Conservation (phyloP, 2,888 invertebrate genomes). For the Ferrisia virgata region DNA sequence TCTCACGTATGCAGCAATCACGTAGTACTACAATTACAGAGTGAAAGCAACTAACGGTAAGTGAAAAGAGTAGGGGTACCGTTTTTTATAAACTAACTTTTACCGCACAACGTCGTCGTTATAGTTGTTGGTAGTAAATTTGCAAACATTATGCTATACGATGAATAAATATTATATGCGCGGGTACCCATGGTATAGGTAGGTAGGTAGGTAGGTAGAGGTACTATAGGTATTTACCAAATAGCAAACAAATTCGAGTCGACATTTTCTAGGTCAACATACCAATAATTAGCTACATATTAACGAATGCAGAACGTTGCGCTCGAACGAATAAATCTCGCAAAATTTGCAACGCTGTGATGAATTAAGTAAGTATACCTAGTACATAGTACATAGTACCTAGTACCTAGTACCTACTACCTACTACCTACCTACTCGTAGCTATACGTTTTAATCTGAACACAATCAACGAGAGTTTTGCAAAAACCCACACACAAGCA, state of each 20-base stretch:
- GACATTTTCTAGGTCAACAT: not conserved
- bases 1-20: not conserved
- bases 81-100: constrained; percentile 23
- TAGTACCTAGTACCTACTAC: no score
- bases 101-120: constrained; percentile 9
- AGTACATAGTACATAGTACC: no score
- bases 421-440: no score
- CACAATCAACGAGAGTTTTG: not conserved
- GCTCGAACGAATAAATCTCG: not conserved
- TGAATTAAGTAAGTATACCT: not conserved
- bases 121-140: not conserved
- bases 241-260: not conserved
- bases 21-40: constrained; percentile 9
- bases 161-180: no score
- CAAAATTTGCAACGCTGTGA: not conserved
- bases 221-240: not conserved
- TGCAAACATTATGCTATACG: not conserved
- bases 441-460: not conserved
- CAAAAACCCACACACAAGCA: not conserved
- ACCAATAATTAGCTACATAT: not conserved
- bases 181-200: no score
- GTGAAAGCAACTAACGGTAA: constrained; percentile 28
- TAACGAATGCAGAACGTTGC: not conserved
- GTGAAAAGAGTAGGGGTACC: not conserved
- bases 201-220: no score